phyloP scores from a whole-genome alignment of 2,797 vertebrate genomes.

The Euthynnus affinis region DNA sequence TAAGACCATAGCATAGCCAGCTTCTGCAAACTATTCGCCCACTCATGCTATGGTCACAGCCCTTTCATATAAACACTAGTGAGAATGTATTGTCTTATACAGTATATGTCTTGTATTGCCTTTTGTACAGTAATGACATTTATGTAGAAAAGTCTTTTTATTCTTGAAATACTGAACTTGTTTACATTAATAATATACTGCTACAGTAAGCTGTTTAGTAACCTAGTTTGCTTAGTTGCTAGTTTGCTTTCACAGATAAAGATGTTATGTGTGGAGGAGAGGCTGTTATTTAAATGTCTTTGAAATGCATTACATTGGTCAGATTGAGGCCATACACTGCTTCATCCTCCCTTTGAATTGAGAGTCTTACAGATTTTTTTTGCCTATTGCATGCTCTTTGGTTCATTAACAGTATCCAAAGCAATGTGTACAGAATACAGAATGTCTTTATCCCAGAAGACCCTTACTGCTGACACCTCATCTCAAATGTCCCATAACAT shows the following conservation, averaged over 20 bases:
- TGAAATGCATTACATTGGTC: conserved; percentile 58
- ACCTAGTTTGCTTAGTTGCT: conserved; percentile 13
- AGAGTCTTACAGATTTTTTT: conserved; percentile 33
- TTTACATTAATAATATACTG: background rate
- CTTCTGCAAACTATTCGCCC: background rate
- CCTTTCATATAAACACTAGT: background rate
- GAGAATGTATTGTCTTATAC: background rate
- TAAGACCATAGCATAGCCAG: background rate
- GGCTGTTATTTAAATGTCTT: conserved; percentile 42
- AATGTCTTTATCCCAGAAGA: conserved; percentile 33
- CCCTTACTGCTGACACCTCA: conserved; percentile 11
- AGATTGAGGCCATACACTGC: conserved; percentile 30
- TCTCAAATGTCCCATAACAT: too few species aligned
- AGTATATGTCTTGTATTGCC: too few species aligned
- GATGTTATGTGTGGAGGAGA: conserved; percentile 25
- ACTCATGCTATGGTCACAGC: background rate
- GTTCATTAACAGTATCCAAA: conserved; percentile 44
- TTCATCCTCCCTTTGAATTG: conserved; percentile 9
- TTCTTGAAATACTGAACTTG: background rate
- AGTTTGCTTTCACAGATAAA: conserved; percentile 33
- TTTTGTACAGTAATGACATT: background rate
- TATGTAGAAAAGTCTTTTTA: background rate
- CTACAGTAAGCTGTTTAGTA: conserved; percentile 30
- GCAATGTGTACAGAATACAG: conserved; percentile 20
- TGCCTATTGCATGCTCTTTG: conserved; percentile 12